Conservation (phyloP, 1,140 invertebrate species). For the Aphis gossypii region DNA sequence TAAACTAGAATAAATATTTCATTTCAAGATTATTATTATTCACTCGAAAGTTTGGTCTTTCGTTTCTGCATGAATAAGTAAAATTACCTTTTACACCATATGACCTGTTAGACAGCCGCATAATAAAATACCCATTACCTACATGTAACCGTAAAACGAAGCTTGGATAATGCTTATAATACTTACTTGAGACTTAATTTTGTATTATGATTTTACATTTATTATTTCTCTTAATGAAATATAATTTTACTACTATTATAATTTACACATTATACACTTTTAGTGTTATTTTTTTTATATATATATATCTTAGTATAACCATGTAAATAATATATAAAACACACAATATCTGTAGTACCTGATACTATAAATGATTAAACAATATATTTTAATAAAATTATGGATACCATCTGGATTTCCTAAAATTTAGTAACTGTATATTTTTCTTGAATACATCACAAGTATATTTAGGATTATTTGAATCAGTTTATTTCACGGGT, state of each 20-base stretch:
- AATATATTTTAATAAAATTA: too few species aligned
- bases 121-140: background rate
- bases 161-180: background rate
- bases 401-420: too few species aligned
- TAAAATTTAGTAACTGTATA: too few species aligned
- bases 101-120: background rate
- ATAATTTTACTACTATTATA: background rate
- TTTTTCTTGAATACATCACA: too few species aligned
- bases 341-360: too few species aligned
- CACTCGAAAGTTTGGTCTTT: background rate
- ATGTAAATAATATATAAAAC: too few species aligned
- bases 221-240: background rate
- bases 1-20: background rate
- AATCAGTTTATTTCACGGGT: too few species aligned
- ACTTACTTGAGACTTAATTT: background rate
- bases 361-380: too few species aligned
- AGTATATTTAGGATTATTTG: too few species aligned
- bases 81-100: background rate
- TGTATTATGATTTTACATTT: background rate
- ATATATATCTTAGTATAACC: too few species aligned
- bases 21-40: conserved; percentile 10
- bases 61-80: background rate
- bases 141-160: background rate
- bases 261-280: background rate
- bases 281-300: background rate